Evolutionary conservation across 2,113 vertebrate genomes (phyloP).

Genomic region (Chloebia gouldiae): DNA sequence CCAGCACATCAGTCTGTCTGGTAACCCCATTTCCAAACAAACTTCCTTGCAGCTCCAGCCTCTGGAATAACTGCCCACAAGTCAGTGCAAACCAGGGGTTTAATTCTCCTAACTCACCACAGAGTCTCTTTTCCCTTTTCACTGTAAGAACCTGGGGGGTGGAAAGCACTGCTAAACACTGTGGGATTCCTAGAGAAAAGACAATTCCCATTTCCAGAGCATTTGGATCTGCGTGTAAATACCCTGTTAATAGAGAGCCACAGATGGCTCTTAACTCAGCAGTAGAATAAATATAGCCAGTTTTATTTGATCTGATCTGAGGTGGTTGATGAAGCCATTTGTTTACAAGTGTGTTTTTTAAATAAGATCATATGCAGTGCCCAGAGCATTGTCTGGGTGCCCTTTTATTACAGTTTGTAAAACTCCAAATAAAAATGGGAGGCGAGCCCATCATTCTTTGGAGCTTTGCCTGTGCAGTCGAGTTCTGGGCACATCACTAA

Average conservation of each 20-base stretch:
- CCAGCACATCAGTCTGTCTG: background rate
- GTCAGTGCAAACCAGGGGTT: background rate
- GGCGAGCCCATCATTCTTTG: background rate
- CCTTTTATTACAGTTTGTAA: slow-evolving; percentile 40
- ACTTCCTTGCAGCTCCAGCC: background rate
- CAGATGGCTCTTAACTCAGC: slow-evolving; percentile 21
- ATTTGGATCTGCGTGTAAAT: background rate
- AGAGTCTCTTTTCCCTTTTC: background rate
- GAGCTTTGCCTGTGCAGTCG: background rate
- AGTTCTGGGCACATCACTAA: background rate
- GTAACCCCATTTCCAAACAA: background rate
- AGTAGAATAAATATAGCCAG: background rate
- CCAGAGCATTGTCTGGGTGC: slow-evolving; percentile 29
- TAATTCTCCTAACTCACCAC: background rate
- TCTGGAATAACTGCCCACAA: background rate
- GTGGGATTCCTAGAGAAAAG: background rate
- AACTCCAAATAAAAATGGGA: slow-evolving; percentile 16
- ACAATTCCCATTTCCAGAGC: background rate
- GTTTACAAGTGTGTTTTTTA: slow-evolving; percentile 27
- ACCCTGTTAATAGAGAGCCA: background rate
- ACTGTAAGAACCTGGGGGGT: background rate
- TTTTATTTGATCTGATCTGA: slow-evolving; percentile 38
- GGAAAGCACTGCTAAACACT: background rate
- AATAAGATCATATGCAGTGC: background rate
- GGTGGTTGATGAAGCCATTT: slow-evolving; percentile 24